Percentiles rank a stretch among this genome's conserved stretches.
Evolutionary conservation across 2,888 invertebrate genomes (phyloP).

Genomic region (Branchipolynoe longqiensis): DNA sequence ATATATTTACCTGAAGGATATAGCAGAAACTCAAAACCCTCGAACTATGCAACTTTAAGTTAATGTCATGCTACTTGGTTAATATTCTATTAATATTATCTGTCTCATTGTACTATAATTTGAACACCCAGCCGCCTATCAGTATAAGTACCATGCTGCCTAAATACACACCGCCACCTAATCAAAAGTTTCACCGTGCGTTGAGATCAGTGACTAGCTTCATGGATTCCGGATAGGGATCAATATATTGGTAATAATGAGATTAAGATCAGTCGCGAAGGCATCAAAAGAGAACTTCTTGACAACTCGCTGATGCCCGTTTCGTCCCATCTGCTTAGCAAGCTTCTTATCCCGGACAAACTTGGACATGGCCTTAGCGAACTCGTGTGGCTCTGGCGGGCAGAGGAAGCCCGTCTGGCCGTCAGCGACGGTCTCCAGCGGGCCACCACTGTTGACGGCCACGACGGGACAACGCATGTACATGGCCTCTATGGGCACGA

Average conservation of each 20-base stretch:
- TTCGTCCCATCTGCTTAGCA: slow-evolving; percentile 87
- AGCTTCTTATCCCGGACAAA: slow-evolving; percentile 86
- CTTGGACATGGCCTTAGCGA: slow-evolving; percentile 89
- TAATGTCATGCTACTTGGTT: too few species aligned
- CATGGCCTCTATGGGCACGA: slow-evolving; percentile 99
- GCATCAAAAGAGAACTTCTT: slow-evolving; percentile 91
- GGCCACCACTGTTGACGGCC: slow-evolving; percentile 97
- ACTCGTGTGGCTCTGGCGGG: slow-evolving; percentile 85
- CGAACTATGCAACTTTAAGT: too few species aligned
- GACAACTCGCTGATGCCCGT: slow-evolving; percentile 88
- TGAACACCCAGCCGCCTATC: too few species aligned
- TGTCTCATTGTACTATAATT: too few species aligned
- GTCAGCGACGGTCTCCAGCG: slow-evolving; percentile 91
- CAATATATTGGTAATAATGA: slow-evolving; percentile 67
- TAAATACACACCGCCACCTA: too few species aligned
- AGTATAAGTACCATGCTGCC: too few species aligned
- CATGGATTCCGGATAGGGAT: too few species aligned
- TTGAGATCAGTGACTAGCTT: too few species aligned
- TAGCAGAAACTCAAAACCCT: too few species aligned
- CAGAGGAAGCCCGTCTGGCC: slow-evolving; percentile 82
- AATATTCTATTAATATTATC: too few species aligned
- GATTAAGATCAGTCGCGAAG: slow-evolving; percentile 84
- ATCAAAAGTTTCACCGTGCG: too few species aligned
- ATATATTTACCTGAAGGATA: too few species aligned
- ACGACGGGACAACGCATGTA: slow-evolving; percentile 95